These are phyloP conservation scores for Orthosia gothica DNA, from an alignment of 2,888 invertebrate species.

Conservation along the genomic window DNA sequence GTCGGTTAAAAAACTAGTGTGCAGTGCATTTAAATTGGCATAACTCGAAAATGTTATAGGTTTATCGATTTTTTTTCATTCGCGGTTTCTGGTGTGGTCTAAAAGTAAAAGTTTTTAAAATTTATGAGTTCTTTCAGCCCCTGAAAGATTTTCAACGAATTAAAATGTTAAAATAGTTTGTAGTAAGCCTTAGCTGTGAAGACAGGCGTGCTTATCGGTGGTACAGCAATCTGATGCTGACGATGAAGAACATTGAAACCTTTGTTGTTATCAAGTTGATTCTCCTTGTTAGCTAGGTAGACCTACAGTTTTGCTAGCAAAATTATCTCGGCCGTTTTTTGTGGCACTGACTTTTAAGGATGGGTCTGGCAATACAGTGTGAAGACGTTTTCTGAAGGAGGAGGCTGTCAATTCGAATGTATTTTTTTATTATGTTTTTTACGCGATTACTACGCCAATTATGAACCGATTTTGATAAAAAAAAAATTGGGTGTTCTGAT, in stretches of 20 bases:
- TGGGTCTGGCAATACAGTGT: not conserved
- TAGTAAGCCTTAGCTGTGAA: conserved; percentile 17
- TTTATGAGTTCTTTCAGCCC: not conserved
- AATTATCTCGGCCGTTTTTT: not conserved
- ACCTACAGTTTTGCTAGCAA: not conserved
- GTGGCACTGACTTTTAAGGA: not conserved
- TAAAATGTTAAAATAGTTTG: conserved; percentile 17
- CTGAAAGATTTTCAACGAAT: not conserved
- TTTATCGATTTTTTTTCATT: too few relatives aligned
- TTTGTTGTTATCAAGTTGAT: conserved; percentile 15
- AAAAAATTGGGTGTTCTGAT: too few relatives aligned
- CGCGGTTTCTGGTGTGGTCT: too few relatives aligned
- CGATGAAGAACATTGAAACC: conserved; percentile 35
- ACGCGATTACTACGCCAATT: too few relatives aligned
- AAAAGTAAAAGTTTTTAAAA: too few relatives aligned
- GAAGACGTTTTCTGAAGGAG: not conserved
- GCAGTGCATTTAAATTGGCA: too few relatives aligned
- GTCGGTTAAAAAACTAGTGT: too few relatives aligned
- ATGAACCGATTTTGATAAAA: too few relatives aligned
- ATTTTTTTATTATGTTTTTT: too few relatives aligned
- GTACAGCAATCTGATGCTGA: conserved; percentile 65
- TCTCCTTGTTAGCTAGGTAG: not conserved
- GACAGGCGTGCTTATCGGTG: conserved; percentile 70
- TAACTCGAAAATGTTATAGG: too few relatives aligned
- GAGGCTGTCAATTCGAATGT: too few relatives aligned